Base-by-base conservation (phyloP, 2,113 vertebrate species). In the Xiphorhynchus elegans region DNA sequence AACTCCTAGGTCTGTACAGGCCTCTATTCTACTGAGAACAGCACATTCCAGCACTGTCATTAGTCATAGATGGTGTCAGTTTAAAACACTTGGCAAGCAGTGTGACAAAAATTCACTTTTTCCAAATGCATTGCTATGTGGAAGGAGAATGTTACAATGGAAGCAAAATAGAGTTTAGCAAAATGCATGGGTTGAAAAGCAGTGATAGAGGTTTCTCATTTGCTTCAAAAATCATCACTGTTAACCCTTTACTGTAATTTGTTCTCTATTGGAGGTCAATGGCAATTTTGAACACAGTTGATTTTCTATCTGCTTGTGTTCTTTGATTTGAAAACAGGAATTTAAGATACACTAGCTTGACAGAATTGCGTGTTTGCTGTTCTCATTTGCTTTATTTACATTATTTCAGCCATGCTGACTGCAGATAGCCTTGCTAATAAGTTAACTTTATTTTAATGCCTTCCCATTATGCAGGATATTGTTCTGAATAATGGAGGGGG, bases 1-100 rank as follows among this genome's bases (percentile, higher is more conserved):
- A 98, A 93, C 97, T 98, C 81, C 97, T 98, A 97, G 98, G 98
- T 98, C 96, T 97, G 97, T 98, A 97, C 62, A 93, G 95, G 94
- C 93, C 96, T 94, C 96, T 93, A 58, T 96, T 98, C 96, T 97
- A 96, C 95, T 96, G 97, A 98, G 97, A 98, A 95, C 97, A 97
- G 96, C 97, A 95, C 97, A 98, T 98, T 98, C 98, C 97, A 97
- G 83, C 93, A 81, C 91, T 93, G 62, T 97, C 98, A 98, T 98
- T 98, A 98, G 97, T 98, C 97, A 98, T 72, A 84, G 93, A 85
- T 95, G 90, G 93, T 98, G 97, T 98, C 97, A 98, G 96, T 94
- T 97, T 97, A 95, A 96, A 96, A 96, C 94, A 95, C 89, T 98
- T 98, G 97, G 97, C 98, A 97, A 97, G 95, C 91, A 96, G 90